A percentile compares a stretch with the other conserved stretches of the same genome.
Conservation (phyloP, 1,140 invertebrate species). For the Drosophila fuyamai region DNA sequence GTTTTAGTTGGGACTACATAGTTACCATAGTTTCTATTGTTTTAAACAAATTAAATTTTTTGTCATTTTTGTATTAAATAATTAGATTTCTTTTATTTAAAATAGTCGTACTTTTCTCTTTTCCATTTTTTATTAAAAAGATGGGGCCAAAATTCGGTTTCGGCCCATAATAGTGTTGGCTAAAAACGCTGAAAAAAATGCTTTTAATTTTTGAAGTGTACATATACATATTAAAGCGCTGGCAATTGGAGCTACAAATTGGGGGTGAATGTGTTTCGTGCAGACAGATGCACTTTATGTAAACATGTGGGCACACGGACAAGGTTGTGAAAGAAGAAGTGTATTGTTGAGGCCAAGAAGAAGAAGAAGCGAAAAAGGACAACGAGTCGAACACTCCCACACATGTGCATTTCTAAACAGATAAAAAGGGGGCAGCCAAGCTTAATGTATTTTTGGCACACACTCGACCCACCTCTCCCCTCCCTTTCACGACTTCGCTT, state of each 20-base stretch:
- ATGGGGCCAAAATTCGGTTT: no score
- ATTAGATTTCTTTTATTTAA: no score
- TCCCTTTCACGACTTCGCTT: conserved; percentile 12
- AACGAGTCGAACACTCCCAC: conserved; percentile 6
- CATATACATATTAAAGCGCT: background rate
- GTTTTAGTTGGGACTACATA: background rate
- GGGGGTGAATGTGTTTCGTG: conserved; percentile 11
- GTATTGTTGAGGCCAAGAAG: conserved; percentile 4
- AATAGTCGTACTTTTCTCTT: no score
- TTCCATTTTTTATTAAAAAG: no score
- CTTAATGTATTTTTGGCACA: conserved; percentile 40
- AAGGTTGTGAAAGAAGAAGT: conserved; percentile 23
- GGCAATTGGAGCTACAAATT: conserved; percentile 33
- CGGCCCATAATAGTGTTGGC: background rate
- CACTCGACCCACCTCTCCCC: background rate
- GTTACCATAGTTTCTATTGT: no score
- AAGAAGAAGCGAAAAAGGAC: conserved; percentile 17
- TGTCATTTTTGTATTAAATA: no score
- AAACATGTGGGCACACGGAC: conserved; percentile 24
- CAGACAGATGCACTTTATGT: conserved; percentile 23
- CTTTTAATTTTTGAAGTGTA: conserved; percentile 2
- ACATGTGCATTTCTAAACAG: conserved; percentile 5
- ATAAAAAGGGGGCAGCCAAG: conserved; percentile 13
- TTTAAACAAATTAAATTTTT: no score
- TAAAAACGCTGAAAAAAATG: background rate